A percentile compares a stretch with the other conserved stretches of the same genome.
These are phyloP conservation scores for Drosophila nigrodunni DNA, from an alignment of 1,140 invertebrate genomes.

Conservation along the genomic window DNA sequence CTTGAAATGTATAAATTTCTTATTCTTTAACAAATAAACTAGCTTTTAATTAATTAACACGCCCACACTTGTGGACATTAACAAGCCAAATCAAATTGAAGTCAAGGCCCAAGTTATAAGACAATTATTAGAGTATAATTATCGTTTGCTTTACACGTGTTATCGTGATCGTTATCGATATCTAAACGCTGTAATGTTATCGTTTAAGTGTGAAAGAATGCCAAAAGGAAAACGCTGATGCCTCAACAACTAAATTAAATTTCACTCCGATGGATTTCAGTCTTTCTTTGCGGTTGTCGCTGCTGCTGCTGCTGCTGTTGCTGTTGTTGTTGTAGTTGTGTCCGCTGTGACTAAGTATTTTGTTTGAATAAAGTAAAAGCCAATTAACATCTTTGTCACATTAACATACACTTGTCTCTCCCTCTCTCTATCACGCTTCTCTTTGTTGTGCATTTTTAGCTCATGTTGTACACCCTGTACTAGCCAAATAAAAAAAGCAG, in stretches of 20 bases:
- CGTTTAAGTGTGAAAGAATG: constrained; percentile 16
- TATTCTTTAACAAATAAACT: too few species aligned
- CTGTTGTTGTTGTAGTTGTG: constrained; percentile 20
- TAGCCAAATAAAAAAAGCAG: too few species aligned
- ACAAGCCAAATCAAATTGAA: too few species aligned
- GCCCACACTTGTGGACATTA: too few species aligned
- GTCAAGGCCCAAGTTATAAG: too few species aligned
- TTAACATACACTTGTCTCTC: constrained; percentile 52
- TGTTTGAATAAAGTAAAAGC: constrained; percentile 82
- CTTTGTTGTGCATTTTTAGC: constrained; percentile 71
- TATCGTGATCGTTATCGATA: not conserved
- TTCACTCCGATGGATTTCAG: constrained; percentile 48
- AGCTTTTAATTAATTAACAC: too few species aligned
- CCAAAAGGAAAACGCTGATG: constrained; percentile 27
- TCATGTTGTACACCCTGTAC: constrained; percentile 4
- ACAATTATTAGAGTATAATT: too few species aligned
- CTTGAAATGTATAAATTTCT: too few species aligned
- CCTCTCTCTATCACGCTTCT: constrained; percentile 28
- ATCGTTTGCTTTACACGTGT: not conserved
- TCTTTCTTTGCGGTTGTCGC: constrained; percentile 10
- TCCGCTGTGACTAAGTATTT: constrained; percentile 61
- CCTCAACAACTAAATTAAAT: constrained; percentile 46
- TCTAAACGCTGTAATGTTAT: not conserved
- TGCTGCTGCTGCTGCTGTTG: constrained; percentile 2
- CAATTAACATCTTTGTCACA: constrained; percentile 82